Base-by-base conservation (phyloP, 2,888 invertebrate genomes). In the Brachyptera risi region DNA sequence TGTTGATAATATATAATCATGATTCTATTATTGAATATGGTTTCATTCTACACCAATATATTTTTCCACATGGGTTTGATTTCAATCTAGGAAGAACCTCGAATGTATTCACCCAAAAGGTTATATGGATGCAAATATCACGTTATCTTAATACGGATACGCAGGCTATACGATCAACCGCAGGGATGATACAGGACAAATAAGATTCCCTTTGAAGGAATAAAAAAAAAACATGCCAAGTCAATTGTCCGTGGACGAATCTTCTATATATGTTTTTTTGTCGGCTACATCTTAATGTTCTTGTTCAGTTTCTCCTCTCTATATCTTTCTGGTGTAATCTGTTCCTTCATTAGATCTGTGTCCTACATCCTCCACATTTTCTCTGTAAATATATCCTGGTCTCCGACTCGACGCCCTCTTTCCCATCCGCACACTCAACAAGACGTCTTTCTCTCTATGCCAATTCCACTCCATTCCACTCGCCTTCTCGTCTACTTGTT, bases 331-430 rank as follows among this genome's bases (percentile, higher is more conserved):
- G 19, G 9, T 3, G 47, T 47, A 47, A 47, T 47, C 47, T 47
- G 47, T 19, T 24, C 24, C 47, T 23, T 47, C 23, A 47, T 47
- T 47, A 47, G 47, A 47, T 47, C 47, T 47, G n/a, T 19, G 17
- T 19, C 47, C 13, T 24, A 24, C 21, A 47, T 47, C 47, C 24
- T 31, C 47, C 4, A 24, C 23, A 11, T 21, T n/a, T n/a, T 47
- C 21, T 23, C 3, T 47, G 47, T 23, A 47, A 47, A 47, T 23
- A 24, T 47, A 47, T 42, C 42, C 42, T 21, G 3, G 3, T 47
- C 44, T 4, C 23, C 24, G 23, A 11, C 19, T 4, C 31, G 35
- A 17, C 27, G 31, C 15, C 31, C 35, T 15, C 15, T 21, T 51
- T 17, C 19, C 31, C n/a, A 9, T 49, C 49, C n/a, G n/a, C 26